phyloP scores from a whole-genome alignment of 1,140 invertebrate genomes.

The Nebria ingens region DNA sequence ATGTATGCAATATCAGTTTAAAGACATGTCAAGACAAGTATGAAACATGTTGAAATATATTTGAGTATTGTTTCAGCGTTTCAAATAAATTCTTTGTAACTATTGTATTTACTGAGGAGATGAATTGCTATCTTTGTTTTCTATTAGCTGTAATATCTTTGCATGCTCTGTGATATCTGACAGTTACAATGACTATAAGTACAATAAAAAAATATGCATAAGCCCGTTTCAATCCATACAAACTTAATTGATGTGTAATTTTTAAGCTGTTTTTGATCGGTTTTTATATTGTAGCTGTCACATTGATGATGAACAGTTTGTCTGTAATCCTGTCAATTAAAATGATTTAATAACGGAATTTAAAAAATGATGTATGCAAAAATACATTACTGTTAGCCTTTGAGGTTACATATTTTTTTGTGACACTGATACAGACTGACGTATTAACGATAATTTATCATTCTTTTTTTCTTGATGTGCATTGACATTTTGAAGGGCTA shows the following conservation, averaged over 20 bases:
- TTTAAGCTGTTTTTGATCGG: background rate
- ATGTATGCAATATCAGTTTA: no score
- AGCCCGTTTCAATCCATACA: background rate
- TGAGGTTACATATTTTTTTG: background rate
- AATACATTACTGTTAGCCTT: background rate
- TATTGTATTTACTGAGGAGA: no score
- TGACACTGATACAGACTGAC: background rate
- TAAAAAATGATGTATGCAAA: background rate
- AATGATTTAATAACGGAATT: background rate
- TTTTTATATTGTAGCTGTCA: background rate
- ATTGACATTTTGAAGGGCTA: no score
- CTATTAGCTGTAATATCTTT: no score
- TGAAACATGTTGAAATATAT: no score
- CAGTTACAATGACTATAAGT: no score
- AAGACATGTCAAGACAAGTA: no score
- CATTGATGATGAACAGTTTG: background rate
- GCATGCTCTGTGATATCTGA: no score
- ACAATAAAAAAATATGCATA: no score
- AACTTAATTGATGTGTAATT: slow-evolving; percentile 1
- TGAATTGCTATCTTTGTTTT: no score
- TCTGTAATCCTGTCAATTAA: background rate
- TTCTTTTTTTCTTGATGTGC: background rate
- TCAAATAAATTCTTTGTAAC: no score
- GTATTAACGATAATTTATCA: background rate
- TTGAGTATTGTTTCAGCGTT: no score